Conservation (phyloP, 2,888 invertebrate genomes). For the Calliopum simillimum region DNA sequence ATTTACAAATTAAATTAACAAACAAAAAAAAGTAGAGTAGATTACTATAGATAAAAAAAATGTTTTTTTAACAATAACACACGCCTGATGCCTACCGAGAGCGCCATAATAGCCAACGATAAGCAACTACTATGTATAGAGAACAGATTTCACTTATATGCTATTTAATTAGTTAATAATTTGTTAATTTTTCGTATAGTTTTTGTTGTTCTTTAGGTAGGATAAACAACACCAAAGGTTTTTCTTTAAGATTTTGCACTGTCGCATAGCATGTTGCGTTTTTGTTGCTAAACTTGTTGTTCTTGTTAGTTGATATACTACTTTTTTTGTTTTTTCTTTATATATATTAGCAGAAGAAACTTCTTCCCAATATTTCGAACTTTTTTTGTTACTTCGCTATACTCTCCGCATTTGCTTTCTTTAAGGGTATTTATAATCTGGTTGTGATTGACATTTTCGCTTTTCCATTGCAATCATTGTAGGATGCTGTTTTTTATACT, state of each 20-base stretch:
- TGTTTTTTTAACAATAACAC: slow-evolving; percentile 18
- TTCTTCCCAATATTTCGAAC: too few species aligned
- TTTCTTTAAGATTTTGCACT: background rate
- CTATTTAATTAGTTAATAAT: background rate
- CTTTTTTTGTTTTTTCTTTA: background rate
- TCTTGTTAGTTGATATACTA: background rate
- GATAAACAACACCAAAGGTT: background rate
- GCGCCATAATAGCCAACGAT: background rate
- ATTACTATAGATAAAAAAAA: slow-evolving; percentile 7
- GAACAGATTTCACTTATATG: slow-evolving; percentile 7
- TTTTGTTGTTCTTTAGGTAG: background rate
- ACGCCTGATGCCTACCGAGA: background rate
- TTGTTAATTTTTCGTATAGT: background rate
- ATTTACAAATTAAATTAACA: slow-evolving; percentile 33
- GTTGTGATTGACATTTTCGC: too few species aligned
- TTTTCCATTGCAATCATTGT: too few species aligned
- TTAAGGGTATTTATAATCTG: too few species aligned
- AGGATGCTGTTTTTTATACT: too few species aligned
- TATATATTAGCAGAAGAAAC: background rate
- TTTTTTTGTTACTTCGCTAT: too few species aligned
- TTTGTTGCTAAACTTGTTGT: background rate
- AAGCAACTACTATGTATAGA: background rate
- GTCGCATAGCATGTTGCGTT: background rate
- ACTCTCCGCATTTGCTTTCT: too few species aligned
- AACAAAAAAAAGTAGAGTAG: background rate